Percentiles rank a stretch among this genome's conserved stretches.
Conservation (phyloP, 2,888 invertebrate species). For the Calliphora vomitoria region DNA sequence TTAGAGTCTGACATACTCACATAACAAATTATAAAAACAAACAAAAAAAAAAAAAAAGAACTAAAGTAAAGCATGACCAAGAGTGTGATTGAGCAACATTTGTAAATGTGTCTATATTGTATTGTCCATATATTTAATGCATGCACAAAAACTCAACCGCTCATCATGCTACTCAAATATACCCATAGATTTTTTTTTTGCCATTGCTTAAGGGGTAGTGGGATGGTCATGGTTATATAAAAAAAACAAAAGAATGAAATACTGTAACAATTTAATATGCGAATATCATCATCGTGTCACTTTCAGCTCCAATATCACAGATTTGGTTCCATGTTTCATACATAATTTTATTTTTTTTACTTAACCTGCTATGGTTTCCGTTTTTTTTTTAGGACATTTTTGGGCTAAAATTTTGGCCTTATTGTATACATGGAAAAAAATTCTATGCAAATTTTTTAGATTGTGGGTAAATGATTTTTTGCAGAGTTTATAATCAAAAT, state of each 20-base stretch:
- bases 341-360: background rate
- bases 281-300: slow-evolving; percentile 30
- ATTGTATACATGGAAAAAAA: background rate
- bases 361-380: background rate
- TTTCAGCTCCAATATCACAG: background rate
- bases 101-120: background rate
- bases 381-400: background rate
- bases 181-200: background rate
- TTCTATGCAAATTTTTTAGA: background rate
- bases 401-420: background rate
- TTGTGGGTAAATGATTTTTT: background rate
- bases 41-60: background rate
- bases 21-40: slow-evolving; percentile 11
- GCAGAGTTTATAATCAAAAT: background rate
- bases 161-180: background rate
- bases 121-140: slow-evolving; percentile 2
- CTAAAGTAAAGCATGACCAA: background rate
- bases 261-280: slow-evolving; percentile 21
- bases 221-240: background rate
- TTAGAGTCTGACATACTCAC: background rate
- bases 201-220: background rate
- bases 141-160: background rate
- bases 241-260: background rate
- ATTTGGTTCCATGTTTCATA: slow-evolving; percentile 19
- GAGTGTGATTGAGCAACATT: background rate